Percentiles rank a stretch among this genome's conserved stretches.
Conservation (phyloP, 2,113 vertebrate genomes). For the Pangasianodon hypophthalmus region DNA sequence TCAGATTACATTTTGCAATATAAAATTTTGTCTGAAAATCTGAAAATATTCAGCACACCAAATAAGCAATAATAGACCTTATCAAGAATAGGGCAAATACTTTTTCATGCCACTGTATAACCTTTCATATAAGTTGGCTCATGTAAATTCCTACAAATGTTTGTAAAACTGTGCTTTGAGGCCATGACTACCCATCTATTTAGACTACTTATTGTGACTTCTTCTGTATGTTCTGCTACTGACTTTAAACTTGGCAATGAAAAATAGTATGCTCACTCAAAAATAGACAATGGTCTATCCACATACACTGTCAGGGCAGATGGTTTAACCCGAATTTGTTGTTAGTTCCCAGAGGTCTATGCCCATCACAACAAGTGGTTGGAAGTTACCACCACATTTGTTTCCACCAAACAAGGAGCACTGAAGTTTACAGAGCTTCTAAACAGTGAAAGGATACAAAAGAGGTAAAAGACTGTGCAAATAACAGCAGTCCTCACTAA, state of each 20-base stretch:
- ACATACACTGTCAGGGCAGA: neutral
- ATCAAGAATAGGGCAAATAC: neutral
- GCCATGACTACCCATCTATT: neutral
- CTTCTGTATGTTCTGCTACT: neutral
- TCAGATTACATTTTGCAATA: neutral
- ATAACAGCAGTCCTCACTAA: neutral
- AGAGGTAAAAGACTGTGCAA: neutral
- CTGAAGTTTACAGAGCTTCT: conserved; percentile 7
- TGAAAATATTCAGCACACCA: neutral
- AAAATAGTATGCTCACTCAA: neutral
- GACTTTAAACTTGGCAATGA: neutral
- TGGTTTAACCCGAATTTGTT: neutral
- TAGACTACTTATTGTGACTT: neutral
- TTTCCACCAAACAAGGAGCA: neutral
- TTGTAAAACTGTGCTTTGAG: neutral
- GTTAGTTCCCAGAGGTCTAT: neutral
- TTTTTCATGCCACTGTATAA: neutral
- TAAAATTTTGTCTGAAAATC: neutral
- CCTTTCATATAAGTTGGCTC: neutral
- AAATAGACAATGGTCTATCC: neutral
- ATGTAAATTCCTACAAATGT: neutral
- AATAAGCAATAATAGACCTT: no score
- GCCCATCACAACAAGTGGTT: conserved; percentile 13
- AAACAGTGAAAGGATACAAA: neutral
- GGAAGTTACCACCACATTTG: conserved; percentile 14